Percentiles rank a stretch among this genome's conserved stretches.
Evolutionary conservation across 2,888 invertebrate genomes (phyloP).

Genomic region (Pinctada fucata): DNA sequence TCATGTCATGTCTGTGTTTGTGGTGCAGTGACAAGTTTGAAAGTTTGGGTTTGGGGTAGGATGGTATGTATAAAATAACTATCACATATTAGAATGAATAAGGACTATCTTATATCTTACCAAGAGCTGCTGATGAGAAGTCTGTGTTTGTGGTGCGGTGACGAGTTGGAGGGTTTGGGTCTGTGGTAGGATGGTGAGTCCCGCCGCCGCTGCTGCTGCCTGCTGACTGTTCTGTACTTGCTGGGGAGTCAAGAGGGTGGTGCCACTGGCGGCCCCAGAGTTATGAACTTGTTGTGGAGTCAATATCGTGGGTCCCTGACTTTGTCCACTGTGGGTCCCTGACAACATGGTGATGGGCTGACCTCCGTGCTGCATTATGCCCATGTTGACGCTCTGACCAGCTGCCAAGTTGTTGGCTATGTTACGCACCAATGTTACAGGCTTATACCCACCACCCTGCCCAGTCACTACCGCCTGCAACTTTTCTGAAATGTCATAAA

Average conservation of each 20-base stretch:
- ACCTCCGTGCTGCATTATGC: slow-evolving; percentile 27
- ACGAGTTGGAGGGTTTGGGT: slow-evolving; percentile 52
- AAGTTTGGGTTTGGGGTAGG: slow-evolving; percentile 53
- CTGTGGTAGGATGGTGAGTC: slow-evolving; percentile 59
- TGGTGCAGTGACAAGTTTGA: slow-evolving; percentile 51
- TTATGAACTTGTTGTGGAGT: slow-evolving; percentile 37
- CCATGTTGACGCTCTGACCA: slow-evolving; percentile 22
- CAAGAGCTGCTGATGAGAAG: slow-evolving; percentile 44
- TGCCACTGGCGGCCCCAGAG: slow-evolving; percentile 41
- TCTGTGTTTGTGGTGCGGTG: slow-evolving; percentile 39
- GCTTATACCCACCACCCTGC: slow-evolving; percentile 48
- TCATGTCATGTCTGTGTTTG: slow-evolving; percentile 33
- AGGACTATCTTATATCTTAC: slow-evolving; percentile 17
- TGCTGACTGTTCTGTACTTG: slow-evolving; percentile 24
- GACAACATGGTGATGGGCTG: slow-evolving; percentile 51
- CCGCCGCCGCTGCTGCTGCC: slow-evolving; percentile 43
- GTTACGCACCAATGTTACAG: slow-evolving; percentile 55
- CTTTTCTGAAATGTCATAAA: slow-evolving; percentile 47
- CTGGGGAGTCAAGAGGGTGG: slow-evolving; percentile 5
- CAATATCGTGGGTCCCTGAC: slow-evolving; percentile 29
- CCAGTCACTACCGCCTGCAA: slow-evolving; percentile 56
- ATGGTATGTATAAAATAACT: slow-evolving; percentile 43
- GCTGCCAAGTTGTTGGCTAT: slow-evolving; percentile 28
- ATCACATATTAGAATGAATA: too few relatives aligned
- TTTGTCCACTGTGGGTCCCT: slow-evolving; percentile 38